These are phyloP conservation scores for Ceyx melanurus DNA, from an alignment of 2,113 vertebrate species.

Conservation along the genomic window DNA sequence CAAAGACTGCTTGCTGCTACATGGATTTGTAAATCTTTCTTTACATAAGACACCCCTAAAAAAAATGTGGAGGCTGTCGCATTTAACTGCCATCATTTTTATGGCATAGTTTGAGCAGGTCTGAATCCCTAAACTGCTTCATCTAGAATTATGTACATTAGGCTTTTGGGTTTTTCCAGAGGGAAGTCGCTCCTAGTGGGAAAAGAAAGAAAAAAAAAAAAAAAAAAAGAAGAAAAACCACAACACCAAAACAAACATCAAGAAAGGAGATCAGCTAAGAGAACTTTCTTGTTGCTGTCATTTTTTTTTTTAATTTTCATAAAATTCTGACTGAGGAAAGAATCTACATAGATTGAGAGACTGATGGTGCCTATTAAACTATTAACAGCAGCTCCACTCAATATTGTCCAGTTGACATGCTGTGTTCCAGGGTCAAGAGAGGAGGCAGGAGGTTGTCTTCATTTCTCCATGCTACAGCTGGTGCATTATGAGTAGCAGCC, in stretches of 20 bases:
- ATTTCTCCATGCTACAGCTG: background rate
- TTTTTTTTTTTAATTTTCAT: background rate
- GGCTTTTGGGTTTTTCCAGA: accelerated
- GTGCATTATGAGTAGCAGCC: background rate
- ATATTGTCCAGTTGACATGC: background rate
- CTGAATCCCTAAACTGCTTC: background rate
- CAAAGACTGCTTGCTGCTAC: background rate
- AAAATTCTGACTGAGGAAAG: background rate
- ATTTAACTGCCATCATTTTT: background rate
- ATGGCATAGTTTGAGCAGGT: background rate
- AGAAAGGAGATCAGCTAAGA: background rate
- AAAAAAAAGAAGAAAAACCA: background rate
- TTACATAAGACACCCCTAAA: background rate
- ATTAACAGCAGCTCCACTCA: background rate
- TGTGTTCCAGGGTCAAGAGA: background rate
- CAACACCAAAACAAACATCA: background rate
- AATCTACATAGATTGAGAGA: background rate
- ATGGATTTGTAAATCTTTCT: background rate
- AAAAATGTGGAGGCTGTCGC: background rate
- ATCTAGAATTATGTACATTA: background rate
- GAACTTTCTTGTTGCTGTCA: background rate
- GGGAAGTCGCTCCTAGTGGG: background rate
- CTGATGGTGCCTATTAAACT: background rate
- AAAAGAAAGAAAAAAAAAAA: background rate
- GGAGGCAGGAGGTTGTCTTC: background rate